Percentiles rank a stretch among this genome's conserved stretches.
phyloP scores from a whole-genome alignment of 2,113 vertebrate genomes.

The Ardeotis arabs region DNA sequence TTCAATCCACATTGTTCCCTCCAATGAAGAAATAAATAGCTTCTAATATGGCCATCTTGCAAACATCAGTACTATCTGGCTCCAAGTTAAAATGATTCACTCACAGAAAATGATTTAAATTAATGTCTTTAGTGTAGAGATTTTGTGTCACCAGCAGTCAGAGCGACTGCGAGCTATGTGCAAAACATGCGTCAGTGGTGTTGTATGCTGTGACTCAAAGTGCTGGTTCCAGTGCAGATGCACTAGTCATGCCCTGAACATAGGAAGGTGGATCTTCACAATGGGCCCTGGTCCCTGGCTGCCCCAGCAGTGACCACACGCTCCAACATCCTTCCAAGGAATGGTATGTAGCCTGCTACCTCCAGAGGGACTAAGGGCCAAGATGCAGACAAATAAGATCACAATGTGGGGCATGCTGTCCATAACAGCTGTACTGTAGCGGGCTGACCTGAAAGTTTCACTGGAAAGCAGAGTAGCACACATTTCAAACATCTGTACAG shows the following conservation, averaged over 20 bases:
- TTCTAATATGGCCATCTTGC: constrained; percentile 18
- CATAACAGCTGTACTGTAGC: neutral
- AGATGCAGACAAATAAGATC: neutral
- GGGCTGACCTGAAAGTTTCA: neutral
- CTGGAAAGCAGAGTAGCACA: neutral
- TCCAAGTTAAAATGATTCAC: constrained; percentile 27
- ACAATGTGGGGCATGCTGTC: neutral
- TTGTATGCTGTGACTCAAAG: neutral
- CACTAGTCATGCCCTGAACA: fast-evolving
- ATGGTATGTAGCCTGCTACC: neutral
- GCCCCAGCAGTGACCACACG: neutral
- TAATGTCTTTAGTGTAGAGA: neutral
- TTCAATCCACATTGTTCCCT: constrained; percentile 12
- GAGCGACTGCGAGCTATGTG: neutral
- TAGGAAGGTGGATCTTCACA: neutral
- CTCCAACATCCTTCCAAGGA: neutral
- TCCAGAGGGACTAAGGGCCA: neutral
- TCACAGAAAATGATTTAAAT: neutral
- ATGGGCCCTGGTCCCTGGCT: neutral
- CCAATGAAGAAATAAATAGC: constrained; percentile 27
- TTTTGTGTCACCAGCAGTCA: neutral
- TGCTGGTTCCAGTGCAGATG: fast-evolving
- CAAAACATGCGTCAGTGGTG: fast-evolving
- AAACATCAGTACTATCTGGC: constrained; percentile 19
- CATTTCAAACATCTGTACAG: neutral